Evolutionary conservation across 30 jellyfish, hydroid and myxozoan genomes (phyloP).

Genomic region (Hydra vulgaris): DNA sequence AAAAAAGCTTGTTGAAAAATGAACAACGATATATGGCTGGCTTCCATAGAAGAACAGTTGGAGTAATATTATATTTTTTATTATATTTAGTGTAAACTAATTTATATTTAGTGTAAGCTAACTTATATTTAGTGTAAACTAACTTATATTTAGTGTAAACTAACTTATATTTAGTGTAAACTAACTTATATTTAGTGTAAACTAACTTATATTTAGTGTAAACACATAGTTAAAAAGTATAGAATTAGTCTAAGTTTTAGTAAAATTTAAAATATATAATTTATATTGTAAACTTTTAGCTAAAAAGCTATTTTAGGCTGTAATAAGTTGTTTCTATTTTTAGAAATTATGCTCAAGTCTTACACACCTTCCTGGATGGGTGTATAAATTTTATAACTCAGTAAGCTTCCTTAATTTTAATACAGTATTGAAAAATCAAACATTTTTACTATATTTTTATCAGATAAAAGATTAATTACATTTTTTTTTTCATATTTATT

Average conservation of each 20-base stretch:
- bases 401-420: constrained; percentile 38
- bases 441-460: background rate
- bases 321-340: background rate
- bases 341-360: constrained; percentile 53
- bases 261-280: too few species aligned
- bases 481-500: too few species aligned
- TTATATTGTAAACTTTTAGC: too few species aligned
- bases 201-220: too few species aligned
- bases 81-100: background rate
- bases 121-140: too few species aligned
- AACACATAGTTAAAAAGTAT: too few species aligned
- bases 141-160: too few species aligned
- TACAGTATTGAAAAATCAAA: background rate
- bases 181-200: too few species aligned
- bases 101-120: too few species aligned
- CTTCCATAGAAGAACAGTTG: constrained; percentile 8
- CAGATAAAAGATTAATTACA: too few species aligned
- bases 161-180: too few species aligned
- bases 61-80: background rate
- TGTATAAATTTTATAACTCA: constrained; percentile 61
- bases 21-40: constrained; percentile 30
- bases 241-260: too few species aligned
- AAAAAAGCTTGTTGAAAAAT: background rate
- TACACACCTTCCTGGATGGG: constrained; percentile 69
- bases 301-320: background rate